Conservation (phyloP, 2,113 vertebrate genomes). For the Reinhardtius hippoglossoides region DNA sequence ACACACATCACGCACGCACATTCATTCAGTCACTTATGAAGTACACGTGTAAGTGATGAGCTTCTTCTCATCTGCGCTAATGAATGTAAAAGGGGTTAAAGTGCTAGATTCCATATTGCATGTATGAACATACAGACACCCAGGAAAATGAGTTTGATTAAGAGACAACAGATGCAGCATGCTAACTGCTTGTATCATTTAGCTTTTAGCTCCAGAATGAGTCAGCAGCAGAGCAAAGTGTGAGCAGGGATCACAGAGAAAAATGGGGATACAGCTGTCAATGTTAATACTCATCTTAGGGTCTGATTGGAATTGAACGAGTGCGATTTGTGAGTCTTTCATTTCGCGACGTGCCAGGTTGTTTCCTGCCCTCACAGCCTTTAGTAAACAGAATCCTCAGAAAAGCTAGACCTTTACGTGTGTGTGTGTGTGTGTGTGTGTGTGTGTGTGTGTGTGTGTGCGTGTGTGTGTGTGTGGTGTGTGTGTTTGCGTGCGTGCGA, state of each 20-base stretch:
- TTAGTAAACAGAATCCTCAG: constrained; percentile 68
- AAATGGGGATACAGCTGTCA: constrained; percentile 70
- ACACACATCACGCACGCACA: constrained; percentile 3
- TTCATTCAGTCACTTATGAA: constrained; percentile 51
- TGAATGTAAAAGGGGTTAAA: constrained; percentile 68
- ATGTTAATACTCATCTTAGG: constrained; percentile 56
- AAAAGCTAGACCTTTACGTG: constrained; percentile 54
- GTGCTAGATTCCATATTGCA: constrained; percentile 55
- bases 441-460: constrained; percentile 25
- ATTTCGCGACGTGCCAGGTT: constrained; percentile 64
- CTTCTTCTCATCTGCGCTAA: constrained; percentile 56
- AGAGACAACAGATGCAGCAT: constrained; percentile 73
- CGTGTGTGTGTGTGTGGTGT: constrained; percentile 4
- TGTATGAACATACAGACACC: constrained; percentile 60
- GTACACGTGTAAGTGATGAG: constrained; percentile 45
- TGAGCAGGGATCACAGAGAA: constrained; percentile 64
- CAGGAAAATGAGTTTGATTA: constrained; percentile 71
- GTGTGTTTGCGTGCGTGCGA: no score
- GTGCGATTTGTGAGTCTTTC: constrained; percentile 64
- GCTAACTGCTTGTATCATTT: constrained; percentile 68
- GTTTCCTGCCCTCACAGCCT: constrained; percentile 57
- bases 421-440: constrained; percentile 20
- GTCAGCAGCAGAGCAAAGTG: constrained; percentile 71
- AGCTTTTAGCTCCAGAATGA: constrained; percentile 69
- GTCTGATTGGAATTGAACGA: constrained; percentile 73